Evolutionary conservation across 2,888 invertebrate genomes (phyloP).

Genomic region (Thymelicus lineola): DNA sequence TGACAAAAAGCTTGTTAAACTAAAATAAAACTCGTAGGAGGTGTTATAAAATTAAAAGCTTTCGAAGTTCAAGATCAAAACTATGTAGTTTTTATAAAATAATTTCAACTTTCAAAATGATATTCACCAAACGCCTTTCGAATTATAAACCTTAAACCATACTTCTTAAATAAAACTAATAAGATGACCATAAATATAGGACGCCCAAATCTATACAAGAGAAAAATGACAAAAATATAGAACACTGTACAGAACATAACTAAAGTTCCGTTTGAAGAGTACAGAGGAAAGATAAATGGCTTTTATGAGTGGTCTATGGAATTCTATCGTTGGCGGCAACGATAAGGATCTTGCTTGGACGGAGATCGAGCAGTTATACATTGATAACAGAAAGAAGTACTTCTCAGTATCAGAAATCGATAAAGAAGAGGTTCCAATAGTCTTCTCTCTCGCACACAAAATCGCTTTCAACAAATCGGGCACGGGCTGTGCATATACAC

Average conservation of each 20-base stretch:
- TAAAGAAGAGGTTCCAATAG: slow-evolving; percentile 85
- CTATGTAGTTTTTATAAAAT: not conserved
- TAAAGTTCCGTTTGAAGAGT: slow-evolving; percentile 50
- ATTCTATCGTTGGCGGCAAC: slow-evolving; percentile 75
- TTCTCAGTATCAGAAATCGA: slow-evolving; percentile 88
- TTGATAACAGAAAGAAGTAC: slow-evolving; percentile 85
- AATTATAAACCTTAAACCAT: not conserved
- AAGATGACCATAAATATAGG: slow-evolving; percentile 10
- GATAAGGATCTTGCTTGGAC: slow-evolving; percentile 72
- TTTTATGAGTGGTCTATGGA: slow-evolving; percentile 80
- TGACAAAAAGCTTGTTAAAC: not conserved
- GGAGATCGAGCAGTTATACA: slow-evolving; percentile 79
- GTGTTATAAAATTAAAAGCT: not conserved
- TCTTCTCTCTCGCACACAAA: slow-evolving; percentile 83
- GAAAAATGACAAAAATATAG: slow-evolving; percentile 42
- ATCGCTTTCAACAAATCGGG: slow-evolving; percentile 76
- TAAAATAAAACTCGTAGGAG: not conserved
- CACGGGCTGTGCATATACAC: slow-evolving; percentile 83
- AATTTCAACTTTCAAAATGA: not conserved
- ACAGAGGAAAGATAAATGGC: slow-evolving; percentile 72
- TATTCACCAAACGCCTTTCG: not conserved
- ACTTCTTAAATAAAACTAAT: not conserved
- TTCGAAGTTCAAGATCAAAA: not conserved
- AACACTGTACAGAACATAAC: slow-evolving; percentile 49
- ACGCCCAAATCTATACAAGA: slow-evolving; percentile 30